A percentile compares a stretch with the other conserved stretches of the same genome.
phyloP scores from a whole-genome alignment of 2,797 vertebrate genomes.

The Silurus aristotelis region DNA sequence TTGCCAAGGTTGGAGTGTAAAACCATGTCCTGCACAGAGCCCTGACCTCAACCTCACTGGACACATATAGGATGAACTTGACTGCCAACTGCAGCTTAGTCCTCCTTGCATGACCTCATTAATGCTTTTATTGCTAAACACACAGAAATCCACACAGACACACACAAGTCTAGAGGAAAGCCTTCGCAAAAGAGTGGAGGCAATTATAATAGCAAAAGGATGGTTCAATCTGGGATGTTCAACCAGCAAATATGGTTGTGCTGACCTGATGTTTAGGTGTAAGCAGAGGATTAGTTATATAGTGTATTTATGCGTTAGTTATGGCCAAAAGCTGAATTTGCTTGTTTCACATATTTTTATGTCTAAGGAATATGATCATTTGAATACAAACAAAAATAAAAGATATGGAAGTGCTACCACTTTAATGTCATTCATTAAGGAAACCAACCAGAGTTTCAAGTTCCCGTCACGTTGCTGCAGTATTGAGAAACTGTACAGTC shows the following conservation, averaged over 20 bases:
- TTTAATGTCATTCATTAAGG: neutral
- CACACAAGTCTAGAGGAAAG: neutral
- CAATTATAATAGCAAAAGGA: neutral
- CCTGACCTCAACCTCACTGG: neutral
- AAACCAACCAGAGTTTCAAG: neutral
- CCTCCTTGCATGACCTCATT: neutral
- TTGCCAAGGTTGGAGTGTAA: neutral
- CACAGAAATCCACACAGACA: too few relatives aligned
- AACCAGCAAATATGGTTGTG: neutral
- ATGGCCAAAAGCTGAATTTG: neutral
- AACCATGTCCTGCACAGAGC: neutral
- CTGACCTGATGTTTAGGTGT: neutral
- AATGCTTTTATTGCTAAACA: neutral
- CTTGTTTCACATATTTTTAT: neutral
- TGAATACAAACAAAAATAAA: too few relatives aligned
- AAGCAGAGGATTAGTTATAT: neutral
- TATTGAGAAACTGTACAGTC: neutral
- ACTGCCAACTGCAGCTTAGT: neutral
- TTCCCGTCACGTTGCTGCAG: neutral
- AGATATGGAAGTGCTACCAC: too few relatives aligned
- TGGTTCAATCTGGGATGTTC: neutral
- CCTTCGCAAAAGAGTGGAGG: neutral
- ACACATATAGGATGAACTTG: neutral
- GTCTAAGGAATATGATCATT: too few relatives aligned
- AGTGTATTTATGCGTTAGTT: neutral